Base-by-base conservation (phyloP, 2,797 vertebrate genomes). In the Vespertilio murinus region DNA sequence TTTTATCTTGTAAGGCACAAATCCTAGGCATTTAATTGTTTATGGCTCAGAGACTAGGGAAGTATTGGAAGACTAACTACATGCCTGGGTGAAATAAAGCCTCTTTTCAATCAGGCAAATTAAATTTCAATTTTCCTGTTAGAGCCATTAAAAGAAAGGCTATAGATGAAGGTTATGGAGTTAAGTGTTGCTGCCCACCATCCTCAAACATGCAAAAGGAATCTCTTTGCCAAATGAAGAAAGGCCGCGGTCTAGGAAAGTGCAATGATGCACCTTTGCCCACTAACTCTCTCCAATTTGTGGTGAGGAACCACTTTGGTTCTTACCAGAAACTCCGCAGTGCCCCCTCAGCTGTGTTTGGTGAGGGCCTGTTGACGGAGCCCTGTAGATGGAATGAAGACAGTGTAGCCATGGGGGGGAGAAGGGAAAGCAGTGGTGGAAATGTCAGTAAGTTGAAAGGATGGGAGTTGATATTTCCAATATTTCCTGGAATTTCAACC, bases 91-190 rank as follows among this genome's bases (percentile, higher is more conserved):
- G 79, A 97, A 97, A 96, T 96, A 97, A 97, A 98, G 92, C 73
- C 94, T 95, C 86, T 96, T 97, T 98, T 96, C 95, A 97, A 94
- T 97, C 93, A 97, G 92, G 38, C 35, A 95, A 90, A 96, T 97
- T 97, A 96, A 96, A 96, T 92, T 92, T 97, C 61, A 90, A 73
- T 97, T 94, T 40, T 97, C 82, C 82, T 97, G 92, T 95, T 80
- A 95, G 23, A 95, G 75, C 78, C 96, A 83, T 97, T 96, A 97
- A 94, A 12, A 96, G 81, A 96, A 96, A 96, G 59, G 94, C 93
- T 93, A 69, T 52, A 93, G 94, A 78, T 47, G 79, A 64, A 96
- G 78, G 54, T 95, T 97, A 91, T 87, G 85, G 97, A 91, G 65
- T 88, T 94, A 93, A 97, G 96, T 73, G 79, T 92, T 94, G 89